Conservation (phyloP, 2,113 vertebrate genomes). For the Nycticorax nycticorax region DNA sequence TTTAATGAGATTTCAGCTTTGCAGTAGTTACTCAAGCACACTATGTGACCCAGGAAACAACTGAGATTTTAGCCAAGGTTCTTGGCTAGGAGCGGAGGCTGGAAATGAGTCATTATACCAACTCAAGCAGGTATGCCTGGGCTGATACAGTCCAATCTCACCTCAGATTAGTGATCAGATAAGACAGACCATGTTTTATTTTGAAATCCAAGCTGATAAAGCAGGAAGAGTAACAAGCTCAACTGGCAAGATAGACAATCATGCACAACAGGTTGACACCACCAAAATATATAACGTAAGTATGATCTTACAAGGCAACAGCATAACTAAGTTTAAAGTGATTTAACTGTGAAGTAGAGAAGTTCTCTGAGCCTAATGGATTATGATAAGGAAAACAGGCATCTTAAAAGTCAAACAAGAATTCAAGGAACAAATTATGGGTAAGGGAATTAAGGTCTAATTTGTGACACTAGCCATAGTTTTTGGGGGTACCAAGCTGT, state of each 20-base stretch:
- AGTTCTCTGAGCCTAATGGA: not conserved
- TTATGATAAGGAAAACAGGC: not conserved
- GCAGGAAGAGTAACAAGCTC: slow-evolving; percentile 2
- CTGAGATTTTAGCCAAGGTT: not conserved
- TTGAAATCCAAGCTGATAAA: slow-evolving; percentile 14
- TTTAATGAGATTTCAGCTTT: not conserved
- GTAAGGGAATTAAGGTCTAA: not conserved
- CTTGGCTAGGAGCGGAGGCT: not conserved
- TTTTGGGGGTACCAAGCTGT: not conserved
- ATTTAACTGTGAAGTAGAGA: not conserved
- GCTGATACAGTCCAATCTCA: not conserved
- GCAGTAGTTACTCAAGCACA: not conserved
- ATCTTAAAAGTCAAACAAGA: not conserved
- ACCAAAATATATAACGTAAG: not conserved
- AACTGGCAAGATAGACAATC: not conserved
- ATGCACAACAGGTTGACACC: not conserved
- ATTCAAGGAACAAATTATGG: not conserved
- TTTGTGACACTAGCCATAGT: not conserved
- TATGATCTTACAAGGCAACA: not conserved
- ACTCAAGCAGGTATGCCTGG: not conserved
- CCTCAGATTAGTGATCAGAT: not conserved
- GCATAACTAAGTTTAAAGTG: not conserved
- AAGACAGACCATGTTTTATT: not conserved
- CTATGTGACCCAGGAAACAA: not conserved
- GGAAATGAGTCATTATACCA: not conserved